Evolutionary conservation across 2,888 invertebrate genomes (phyloP).

Genomic region (Strigamia maritima): DNA sequence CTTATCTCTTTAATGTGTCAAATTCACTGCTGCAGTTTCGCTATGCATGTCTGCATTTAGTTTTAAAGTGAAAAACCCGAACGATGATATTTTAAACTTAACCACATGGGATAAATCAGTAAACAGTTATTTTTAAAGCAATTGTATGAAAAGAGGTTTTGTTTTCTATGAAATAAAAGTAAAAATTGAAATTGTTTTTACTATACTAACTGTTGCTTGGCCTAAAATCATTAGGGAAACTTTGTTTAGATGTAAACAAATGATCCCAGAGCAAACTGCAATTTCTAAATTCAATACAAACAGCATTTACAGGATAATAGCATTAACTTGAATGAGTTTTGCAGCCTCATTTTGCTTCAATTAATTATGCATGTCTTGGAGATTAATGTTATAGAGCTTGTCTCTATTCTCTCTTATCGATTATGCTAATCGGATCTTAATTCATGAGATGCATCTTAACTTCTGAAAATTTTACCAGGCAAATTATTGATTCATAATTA

Average conservation of each 20-base stretch:
- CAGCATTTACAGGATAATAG: constrained; percentile 10
- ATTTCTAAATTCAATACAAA: background rate
- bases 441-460: background rate
- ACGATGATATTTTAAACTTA: too few relatives aligned
- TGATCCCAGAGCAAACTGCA: background rate
- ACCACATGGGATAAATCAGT: too few relatives aligned
- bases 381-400: background rate
- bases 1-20: too few relatives aligned
- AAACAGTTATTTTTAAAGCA: too few relatives aligned
- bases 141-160: too few relatives aligned
- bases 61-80: too few relatives aligned
- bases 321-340: background rate
- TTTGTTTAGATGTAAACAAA: background rate
- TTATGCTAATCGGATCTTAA: constrained; percentile 17
- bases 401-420: background rate
- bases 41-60: too few relatives aligned
- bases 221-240: background rate
- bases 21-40: too few relatives aligned
- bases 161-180: too few relatives aligned
- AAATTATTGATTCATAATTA: background rate
- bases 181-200: background rate
- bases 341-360: background rate
- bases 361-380: constrained; percentile 19
- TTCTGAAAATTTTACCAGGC: background rate
- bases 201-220: background rate